phyloP scores from a whole-genome alignment of 2,113 vertebrate genomes.

The Machaerirhynchus nigripectus region DNA sequence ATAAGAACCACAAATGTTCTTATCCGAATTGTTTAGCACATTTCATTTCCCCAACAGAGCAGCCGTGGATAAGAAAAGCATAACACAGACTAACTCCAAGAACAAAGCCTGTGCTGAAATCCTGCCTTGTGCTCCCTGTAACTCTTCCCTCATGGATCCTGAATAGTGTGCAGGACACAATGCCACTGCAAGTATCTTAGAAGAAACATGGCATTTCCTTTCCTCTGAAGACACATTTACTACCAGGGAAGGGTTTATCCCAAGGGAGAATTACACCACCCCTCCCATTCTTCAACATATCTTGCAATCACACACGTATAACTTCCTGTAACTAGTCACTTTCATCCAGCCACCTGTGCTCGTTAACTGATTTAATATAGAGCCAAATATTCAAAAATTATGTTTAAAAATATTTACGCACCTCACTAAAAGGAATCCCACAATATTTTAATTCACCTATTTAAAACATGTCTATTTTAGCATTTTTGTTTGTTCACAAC shows the following conservation, averaged over 20 bases:
- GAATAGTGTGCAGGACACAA: background rate
- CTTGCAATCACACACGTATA: background rate
- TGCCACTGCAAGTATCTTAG: background rate
- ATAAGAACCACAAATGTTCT: background rate
- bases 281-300: background rate
- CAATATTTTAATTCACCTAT: background rate
- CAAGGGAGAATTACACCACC: background rate
- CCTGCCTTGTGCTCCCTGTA: background rate
- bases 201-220: background rate
- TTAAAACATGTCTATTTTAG: background rate
- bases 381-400: background rate
- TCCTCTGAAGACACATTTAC: background rate
- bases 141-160: background rate
- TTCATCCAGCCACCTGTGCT: background rate
- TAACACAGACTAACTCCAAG: background rate
- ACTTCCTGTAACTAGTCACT: background rate
- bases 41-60: background rate
- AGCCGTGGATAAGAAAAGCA: background rate
- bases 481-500: background rate
- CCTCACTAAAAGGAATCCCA: background rate
- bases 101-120: background rate
- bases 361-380: background rate
- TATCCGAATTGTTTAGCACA: background rate
- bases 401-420: background rate
- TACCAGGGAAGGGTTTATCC: background rate